Evolutionary conservation across 2,888 invertebrate genomes (phyloP), one percentile per base, ranked within the genome.

Genomic region (Xanthorhoe designata): DNA sequence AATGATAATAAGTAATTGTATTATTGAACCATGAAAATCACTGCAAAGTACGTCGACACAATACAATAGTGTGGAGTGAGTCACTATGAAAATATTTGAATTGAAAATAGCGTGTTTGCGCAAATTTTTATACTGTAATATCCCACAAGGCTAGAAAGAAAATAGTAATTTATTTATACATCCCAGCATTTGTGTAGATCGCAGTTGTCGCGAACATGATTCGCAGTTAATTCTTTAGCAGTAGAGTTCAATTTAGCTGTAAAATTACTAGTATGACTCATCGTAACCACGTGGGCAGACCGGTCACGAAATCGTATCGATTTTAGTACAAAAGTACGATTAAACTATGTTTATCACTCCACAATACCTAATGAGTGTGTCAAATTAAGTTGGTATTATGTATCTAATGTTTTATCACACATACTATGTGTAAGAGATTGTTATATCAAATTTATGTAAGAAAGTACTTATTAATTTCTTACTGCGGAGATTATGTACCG

Each of bases 301-400:
- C 77, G 78, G 86, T 83, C 86, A 88, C 84, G 86, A 83, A 83
- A 83, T 83, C 76, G 78, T 85, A 88, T 87, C 82, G 85, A 87
- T 88, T 81, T 81, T 78, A 79, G 80, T 82, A 85, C 79, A 77
- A 78, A 83, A 78, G 70, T 80, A 75, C 73, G 73, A 73, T 78
- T 77, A 76, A 71, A 74, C 66, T 71, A 78, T 72, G 70, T 53
- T 55, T 57, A 64, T 50, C 53, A 35, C 49, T 24, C 19, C 4
- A 18, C 10, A 50, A 50, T 29, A 47, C 45, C 32, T 64, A 57
- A 64, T 57, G 57, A 50, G 66, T 59, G 50, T 66, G 56, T 53
- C 53, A 61, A 53, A 60, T 15, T 42, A 55, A 8, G 19, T 29
- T 49, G 38, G 54, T 49, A 45, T 50, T 42, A 35, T 8, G 24